Conservation (phyloP, 2,888 invertebrate species). For the Dynastes maya region DNA sequence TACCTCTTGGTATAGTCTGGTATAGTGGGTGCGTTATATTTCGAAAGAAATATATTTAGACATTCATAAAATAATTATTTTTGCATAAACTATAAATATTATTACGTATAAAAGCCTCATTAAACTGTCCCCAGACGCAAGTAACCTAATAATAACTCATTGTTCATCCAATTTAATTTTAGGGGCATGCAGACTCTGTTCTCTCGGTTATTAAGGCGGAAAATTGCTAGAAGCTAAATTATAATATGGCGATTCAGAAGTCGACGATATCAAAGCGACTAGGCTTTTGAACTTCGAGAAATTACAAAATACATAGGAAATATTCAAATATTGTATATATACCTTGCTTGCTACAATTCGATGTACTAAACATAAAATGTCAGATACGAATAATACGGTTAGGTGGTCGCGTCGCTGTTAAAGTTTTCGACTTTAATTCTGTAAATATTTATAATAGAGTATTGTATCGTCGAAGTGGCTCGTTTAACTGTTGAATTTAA, state of each 20-base stretch:
- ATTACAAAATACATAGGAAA: too few species aligned
- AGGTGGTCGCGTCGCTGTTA: constrained; percentile 11
- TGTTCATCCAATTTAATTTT: constrained; percentile 38
- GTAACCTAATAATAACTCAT: constrained; percentile 36
- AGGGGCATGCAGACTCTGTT: not conserved
- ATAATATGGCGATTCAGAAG: constrained; percentile 6
- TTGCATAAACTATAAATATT: constrained; percentile 23
- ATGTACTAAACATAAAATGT: not conserved
- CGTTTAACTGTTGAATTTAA: constrained; percentile 22
- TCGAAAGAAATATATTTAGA: constrained; percentile 12
- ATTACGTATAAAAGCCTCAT: constrained; percentile 17
- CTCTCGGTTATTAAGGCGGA: constrained; percentile 15
- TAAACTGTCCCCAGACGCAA: constrained; percentile 10
- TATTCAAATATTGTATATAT: too few species aligned
- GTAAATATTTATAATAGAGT: constrained; percentile 25
- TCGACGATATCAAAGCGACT: too few species aligned
- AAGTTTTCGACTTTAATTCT: not conserved
- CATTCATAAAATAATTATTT: constrained; percentile 21
- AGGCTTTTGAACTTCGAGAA: too few species aligned
- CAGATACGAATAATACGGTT: constrained; percentile 6
- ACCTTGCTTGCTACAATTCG: not conserved
- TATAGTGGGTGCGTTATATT: not conserved
- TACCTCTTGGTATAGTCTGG: not conserved
- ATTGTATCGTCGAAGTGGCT: constrained; percentile 20
- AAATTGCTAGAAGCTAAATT: constrained; percentile 15